phyloP scores from a whole-genome alignment of 1,140 invertebrate genomes.

The Orchesella cincta region DNA sequence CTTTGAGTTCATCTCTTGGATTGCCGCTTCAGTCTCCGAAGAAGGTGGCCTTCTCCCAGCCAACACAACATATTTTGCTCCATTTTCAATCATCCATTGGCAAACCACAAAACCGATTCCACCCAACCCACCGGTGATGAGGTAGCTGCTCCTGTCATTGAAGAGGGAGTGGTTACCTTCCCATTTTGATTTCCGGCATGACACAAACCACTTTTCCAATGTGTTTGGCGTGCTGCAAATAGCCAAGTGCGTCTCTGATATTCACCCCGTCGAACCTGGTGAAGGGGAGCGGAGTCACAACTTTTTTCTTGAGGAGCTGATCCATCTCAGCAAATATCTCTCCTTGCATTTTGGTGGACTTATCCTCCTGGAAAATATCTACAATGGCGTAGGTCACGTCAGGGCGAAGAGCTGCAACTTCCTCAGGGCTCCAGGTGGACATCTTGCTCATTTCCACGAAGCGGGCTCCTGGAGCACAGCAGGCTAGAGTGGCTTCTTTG shows the following conservation, averaged over 20 bases:
- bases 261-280: background rate
- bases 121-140: background rate
- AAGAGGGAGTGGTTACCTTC: background rate
- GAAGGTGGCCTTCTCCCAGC: background rate
- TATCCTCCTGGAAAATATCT: background rate
- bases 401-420: slow-evolving; percentile 15
- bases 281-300: background rate
- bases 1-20: background rate
- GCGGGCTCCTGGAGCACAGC: slow-evolving; percentile 5
- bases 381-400: slow-evolving; percentile 35
- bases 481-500: slow-evolving; percentile 29
- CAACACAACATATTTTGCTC: background rate
- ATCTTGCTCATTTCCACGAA: slow-evolving; percentile 41
- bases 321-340: background rate
- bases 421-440: slow-evolving; percentile 31
- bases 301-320: background rate
- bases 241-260: background rate
- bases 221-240: slow-evolving; percentile 4
- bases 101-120: background rate
- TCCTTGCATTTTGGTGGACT: background rate
- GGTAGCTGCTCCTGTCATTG: background rate
- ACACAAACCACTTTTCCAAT: slow-evolving; percentile 14
- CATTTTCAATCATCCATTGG: background rate
- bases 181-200: background rate
- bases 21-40: background rate